Evolutionary conservation across 1,140 invertebrate species (phyloP).

Genomic region (Drosophila cardini): DNA sequence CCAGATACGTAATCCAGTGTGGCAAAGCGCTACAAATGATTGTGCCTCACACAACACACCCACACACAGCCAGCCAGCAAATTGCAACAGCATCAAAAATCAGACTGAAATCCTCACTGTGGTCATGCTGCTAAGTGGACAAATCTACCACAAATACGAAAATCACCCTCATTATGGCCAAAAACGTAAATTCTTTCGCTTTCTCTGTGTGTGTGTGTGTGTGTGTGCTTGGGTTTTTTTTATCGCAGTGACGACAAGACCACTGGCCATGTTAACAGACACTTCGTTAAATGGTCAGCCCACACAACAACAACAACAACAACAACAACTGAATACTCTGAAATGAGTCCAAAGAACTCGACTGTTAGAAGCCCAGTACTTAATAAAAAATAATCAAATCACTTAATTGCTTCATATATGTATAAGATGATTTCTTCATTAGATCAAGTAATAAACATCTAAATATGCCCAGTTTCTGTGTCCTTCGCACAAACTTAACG

Average conservation of each 20-base stretch:
- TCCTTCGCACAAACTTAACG: too few species aligned
- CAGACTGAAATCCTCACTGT: constrained; percentile 40
- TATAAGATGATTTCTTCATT: too few species aligned
- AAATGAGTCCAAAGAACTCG: too few species aligned
- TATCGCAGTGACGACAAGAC: constrained; percentile 80
- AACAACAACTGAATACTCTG: constrained; percentile 14
- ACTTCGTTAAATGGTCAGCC: constrained; percentile 52
- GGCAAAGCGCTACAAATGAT: constrained; percentile 79
- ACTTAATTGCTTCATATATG: too few species aligned
- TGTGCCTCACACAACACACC: constrained; percentile 33
- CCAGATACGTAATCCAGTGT: constrained; percentile 73
- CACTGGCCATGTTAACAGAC: constrained; percentile 80
- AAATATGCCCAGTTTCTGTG: too few species aligned
- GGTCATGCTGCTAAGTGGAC: constrained; percentile 83
- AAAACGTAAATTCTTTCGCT: constrained; percentile 65
- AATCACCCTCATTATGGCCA: constrained; percentile 84
- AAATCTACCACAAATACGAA: constrained; percentile 84
- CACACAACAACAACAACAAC: constrained; percentile 34
- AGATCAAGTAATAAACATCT: too few species aligned
- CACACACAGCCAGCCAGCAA: constrained; percentile 48
- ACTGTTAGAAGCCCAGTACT: too few species aligned
- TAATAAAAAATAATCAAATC: too few species aligned
- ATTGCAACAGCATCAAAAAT: constrained; percentile 70
- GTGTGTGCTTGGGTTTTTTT: constrained; percentile 54
- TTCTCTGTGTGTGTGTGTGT: constrained; percentile 26